Evolutionary conservation across 1,140 invertebrate species (phyloP).

Genomic region (Saxidomus purpurata): DNA sequence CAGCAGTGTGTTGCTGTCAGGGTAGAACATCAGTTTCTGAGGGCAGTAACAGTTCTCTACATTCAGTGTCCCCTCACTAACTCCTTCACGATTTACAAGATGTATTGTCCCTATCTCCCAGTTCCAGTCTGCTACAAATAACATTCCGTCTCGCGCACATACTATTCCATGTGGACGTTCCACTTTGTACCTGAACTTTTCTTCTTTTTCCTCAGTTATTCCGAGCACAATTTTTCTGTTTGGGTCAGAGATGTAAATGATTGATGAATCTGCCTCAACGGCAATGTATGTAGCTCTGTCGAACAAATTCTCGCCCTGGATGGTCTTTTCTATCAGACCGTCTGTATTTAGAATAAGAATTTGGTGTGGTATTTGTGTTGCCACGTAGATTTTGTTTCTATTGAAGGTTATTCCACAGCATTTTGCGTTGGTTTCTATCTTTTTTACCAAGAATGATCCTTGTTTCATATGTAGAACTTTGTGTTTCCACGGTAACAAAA

Average conservation of each 20-base stretch:
- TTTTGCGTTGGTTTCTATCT: slow-evolving; percentile 22
- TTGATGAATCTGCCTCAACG: not conserved
- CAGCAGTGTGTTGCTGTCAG: not conserved
- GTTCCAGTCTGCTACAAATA: slow-evolving; percentile 37
- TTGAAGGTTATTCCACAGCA: slow-evolving; percentile 42
- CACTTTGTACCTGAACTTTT: not conserved
- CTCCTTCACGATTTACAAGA: slow-evolving; percentile 2
- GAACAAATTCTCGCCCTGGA: slow-evolving; percentile 22
- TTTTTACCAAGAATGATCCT: not conserved
- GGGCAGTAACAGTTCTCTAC: slow-evolving; percentile 32
- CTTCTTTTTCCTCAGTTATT: not conserved
- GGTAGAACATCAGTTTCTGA: slow-evolving; percentile 26
- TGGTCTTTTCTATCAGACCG: not conserved
- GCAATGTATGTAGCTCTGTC: slow-evolving; percentile 48
- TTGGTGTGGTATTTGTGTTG: slow-evolving; percentile 44
- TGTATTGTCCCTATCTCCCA: slow-evolving; percentile 17
- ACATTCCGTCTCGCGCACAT: not conserved
- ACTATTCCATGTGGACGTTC: slow-evolving; percentile 16
- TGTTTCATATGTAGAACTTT: not conserved
- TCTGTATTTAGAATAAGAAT: slow-evolving; percentile 10
- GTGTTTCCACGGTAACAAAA: not conserved
- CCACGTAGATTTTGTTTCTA: slow-evolving; percentile 25
- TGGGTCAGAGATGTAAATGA: slow-evolving; percentile 43
- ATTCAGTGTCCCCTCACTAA: not conserved
- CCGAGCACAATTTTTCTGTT: slow-evolving; percentile 24